These are phyloP conservation scores for Carcharodon carcharias DNA, from an alignment of 2,797 vertebrate species.

Conservation along the genomic window DNA sequence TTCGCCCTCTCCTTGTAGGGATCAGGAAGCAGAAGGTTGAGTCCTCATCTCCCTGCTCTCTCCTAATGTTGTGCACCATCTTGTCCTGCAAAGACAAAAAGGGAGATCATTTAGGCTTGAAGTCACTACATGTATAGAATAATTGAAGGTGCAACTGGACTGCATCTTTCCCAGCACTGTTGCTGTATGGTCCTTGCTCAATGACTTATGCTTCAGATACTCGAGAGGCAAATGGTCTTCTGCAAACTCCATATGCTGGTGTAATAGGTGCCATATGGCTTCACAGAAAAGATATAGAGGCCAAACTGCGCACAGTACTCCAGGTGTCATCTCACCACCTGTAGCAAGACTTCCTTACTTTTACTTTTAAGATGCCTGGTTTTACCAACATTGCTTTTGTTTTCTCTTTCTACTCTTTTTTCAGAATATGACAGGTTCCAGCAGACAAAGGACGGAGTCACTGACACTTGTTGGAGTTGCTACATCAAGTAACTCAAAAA, in stretches of 20 bases:
- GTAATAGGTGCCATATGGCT: neutral
- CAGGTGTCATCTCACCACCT: too few species aligned
- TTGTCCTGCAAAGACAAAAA: neutral
- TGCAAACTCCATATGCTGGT: neutral
- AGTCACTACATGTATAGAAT: neutral
- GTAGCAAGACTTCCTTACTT: neutral
- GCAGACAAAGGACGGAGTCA: slow-evolving; percentile 43
- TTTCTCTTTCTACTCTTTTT: slow-evolving; percentile 17
- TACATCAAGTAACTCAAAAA: slow-evolving; percentile 61
- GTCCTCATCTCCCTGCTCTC: neutral
- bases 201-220: neutral
- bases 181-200: neutral
- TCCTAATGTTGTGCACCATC: neutral
- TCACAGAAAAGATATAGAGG: neutral
- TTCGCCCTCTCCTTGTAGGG: neutral
- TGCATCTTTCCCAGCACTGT: neutral
- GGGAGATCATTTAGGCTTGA: neutral
- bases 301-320: too few species aligned
- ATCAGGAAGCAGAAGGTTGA: neutral
- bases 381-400: neutral
- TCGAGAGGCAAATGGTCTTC: neutral
- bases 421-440: slow-evolving; percentile 48
- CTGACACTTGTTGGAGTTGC: slow-evolving; percentile 42
- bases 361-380: neutral
- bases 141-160: neutral